These are phyloP conservation scores for Torymus auratus DNA, from an alignment of 2,888 invertebrate genomes.

Conservation along the genomic window DNA sequence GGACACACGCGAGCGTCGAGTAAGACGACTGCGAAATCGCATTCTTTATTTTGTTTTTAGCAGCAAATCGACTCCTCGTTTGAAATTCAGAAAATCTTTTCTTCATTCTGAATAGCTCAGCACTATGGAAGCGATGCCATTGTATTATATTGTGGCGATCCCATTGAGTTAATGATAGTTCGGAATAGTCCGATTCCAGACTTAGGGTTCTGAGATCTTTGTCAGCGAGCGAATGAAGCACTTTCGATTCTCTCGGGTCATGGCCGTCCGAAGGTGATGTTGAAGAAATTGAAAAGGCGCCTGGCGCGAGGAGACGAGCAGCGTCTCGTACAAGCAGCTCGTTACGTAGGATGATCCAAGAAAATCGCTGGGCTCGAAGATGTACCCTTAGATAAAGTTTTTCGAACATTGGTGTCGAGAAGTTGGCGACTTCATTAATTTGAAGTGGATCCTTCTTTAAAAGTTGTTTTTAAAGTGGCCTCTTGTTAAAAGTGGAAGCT, in stretches of 20 bases:
- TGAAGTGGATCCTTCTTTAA: no score
- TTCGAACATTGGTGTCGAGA: no score
- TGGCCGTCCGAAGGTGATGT: constrained; percentile 62
- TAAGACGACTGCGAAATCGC: no score
- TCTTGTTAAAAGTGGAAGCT: no score
- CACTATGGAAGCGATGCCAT: neutral
- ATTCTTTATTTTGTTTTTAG: no score
- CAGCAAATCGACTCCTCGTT: no score
- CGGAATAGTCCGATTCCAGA: constrained; percentile 14
- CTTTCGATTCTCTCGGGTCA: constrained; percentile 69
- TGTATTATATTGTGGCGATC: neutral
- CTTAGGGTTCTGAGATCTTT: constrained; percentile 55
- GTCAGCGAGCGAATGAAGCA: constrained; percentile 60
- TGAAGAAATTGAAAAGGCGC: constrained; percentile 62
- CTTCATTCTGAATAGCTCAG: neutral
- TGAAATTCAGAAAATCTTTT: neutral
- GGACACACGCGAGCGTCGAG: no score
- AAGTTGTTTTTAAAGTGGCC: no score
- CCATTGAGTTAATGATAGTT: neutral
- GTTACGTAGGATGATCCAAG: neutral
- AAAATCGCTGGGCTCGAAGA: neutral
- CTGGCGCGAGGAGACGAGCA: neutral
- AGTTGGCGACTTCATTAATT: no score
- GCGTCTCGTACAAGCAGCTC: no score
- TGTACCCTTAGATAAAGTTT: no score